Evolutionary conservation across 2,888 invertebrate genomes (phyloP).

Genomic region (Norana najaformis): DNA sequence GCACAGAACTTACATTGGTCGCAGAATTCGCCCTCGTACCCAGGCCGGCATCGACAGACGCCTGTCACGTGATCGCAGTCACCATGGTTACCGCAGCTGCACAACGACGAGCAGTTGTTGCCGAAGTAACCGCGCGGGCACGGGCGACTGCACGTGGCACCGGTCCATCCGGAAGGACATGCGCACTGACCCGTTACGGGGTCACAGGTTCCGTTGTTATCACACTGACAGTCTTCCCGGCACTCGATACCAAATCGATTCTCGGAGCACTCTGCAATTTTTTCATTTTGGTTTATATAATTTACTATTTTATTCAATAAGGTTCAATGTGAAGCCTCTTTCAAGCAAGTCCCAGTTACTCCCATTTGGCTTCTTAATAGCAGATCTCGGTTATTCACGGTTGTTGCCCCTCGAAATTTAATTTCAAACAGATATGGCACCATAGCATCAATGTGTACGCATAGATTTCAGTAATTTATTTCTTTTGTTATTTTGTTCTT

Average conservation of each 20-base stretch:
- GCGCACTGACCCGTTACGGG: background rate
- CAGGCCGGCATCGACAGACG: conserved; percentile 49
- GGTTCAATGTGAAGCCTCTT: no score
- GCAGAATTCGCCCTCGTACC: conserved; percentile 52
- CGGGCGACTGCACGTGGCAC: conserved; percentile 58
- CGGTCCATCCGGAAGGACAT: conserved; percentile 60
- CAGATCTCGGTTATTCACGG: no score
- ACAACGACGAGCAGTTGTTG: conserved; percentile 61
- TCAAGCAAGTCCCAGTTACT: no score
- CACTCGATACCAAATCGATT: conserved; percentile 68
- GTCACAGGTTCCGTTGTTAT: conserved; percentile 20
- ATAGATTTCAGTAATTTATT: no score
- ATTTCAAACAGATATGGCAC: no score
- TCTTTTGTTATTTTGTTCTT: no score
- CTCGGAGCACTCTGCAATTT: conserved; percentile 67
- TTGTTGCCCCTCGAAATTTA: no score
- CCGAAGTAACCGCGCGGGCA: conserved; percentile 63
- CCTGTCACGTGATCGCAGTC: conserved; percentile 59
- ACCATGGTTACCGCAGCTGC: conserved; percentile 65
- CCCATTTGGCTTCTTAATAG: no score
- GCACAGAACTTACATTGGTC: conserved; percentile 57
- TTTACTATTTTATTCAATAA: no score
- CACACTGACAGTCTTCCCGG: conserved; percentile 60
- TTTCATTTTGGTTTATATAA: no score
- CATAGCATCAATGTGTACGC: no score